Base-by-base conservation (phyloP, 2,797 vertebrate genomes). In the Enteromius mattozi region DNA sequence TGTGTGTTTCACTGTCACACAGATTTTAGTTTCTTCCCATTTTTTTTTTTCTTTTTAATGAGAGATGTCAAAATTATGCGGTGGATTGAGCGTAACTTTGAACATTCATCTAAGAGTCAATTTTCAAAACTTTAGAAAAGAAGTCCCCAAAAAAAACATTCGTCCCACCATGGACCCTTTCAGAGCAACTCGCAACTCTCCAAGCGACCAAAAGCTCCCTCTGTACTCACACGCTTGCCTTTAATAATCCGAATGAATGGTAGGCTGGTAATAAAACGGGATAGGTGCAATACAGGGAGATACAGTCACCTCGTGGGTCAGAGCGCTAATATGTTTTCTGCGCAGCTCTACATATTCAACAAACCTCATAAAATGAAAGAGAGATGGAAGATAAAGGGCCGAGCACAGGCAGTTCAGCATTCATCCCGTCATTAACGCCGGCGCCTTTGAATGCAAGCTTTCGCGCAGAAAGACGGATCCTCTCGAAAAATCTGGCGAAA, bases 331-430 rank as follows among this genome's bases (percentile, higher is more conserved):
- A 84, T 84, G 76, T 84, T 84, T 84, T 84, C 76, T 74, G 71
- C 17, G 82, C 78, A 86, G 80, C 83, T 89, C 82, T 84, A 89
- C 83, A 85, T 84, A 89, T 79, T 87, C 86, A 84, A 84, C 86
- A 89, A 86, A 86, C 75, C 84, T 85, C 74, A 79, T 74, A 83
- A 68, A 87, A 47, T 77, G 79, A 77, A 68, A 87, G 30, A 33
- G 78, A 37, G 66, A 84, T 71, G 61, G 61, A 68, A 80, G 37
- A 71, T 47, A 63, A 80, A 78, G 63, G 37, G 65, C 75, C 27
- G 78, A 77, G 75, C 56, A 27, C 69, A 56, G 82, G 78, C 85
- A 84, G 85, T 88, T 87, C 81, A 84, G 81, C 84, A 87, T 85
- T 87, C 83, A 88, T 89, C 83, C 68, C 33, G 27, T 84, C 83